Evolutionary conservation across 1,140 invertebrate genomes (phyloP).

Genomic region (Protaetia brevitarsis): DNA sequence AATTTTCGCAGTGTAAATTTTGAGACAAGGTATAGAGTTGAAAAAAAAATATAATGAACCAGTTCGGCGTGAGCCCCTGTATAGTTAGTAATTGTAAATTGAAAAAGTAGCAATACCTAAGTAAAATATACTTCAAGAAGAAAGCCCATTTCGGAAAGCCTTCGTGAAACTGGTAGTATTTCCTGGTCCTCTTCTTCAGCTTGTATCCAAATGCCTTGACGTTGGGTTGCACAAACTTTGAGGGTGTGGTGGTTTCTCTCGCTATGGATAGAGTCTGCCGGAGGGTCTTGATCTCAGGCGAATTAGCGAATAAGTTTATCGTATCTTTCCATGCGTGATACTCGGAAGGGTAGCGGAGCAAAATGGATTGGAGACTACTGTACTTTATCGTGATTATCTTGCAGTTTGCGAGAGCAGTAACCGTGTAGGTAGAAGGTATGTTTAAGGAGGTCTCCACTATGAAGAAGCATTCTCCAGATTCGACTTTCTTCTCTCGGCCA

Average conservation of each 20-base stretch:
- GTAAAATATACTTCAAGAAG: constrained; percentile 3
- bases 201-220: neutral
- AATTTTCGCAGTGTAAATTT: too few relatives aligned
- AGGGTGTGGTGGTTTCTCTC: neutral
- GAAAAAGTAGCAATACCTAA: too few relatives aligned
- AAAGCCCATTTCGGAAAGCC: neutral
- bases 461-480: constrained; percentile 3
- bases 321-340: neutral
- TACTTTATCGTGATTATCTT: neutral
- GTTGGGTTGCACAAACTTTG: neutral
- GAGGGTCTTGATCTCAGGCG: neutral
- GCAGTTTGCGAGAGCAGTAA: neutral
- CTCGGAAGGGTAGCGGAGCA: neutral
- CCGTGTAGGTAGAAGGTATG: neutral
- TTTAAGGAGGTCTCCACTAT: constrained; percentile 7
- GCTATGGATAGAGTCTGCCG: neutral
- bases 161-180: neutral
- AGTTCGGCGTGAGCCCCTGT: too few relatives aligned
- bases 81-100: too few relatives aligned
- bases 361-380: neutral
- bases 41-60: too few relatives aligned
- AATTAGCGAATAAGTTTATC: neutral
- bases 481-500: neutral
- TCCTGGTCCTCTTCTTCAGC: constrained; percentile 7
- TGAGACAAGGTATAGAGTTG: too few relatives aligned